Percentiles rank a stretch among this genome's conserved stretches.
These are phyloP conservation scores for Pristionchus exspectatus DNA, from an alignment of 2,888 invertebrate species.

Conservation along the genomic window DNA sequence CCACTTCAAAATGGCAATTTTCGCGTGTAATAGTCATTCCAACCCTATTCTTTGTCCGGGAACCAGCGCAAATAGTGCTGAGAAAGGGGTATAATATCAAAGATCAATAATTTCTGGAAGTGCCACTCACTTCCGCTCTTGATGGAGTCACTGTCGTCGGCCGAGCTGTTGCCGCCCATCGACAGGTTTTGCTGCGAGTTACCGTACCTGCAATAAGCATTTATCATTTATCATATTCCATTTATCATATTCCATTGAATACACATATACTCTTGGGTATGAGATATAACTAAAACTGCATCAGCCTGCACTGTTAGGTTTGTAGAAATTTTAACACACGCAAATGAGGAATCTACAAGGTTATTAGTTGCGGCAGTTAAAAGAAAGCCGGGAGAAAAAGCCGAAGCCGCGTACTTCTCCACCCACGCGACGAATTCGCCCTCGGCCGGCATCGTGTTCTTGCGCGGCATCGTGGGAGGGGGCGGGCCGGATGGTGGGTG, in stretches of 20 bases:
- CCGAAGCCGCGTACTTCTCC: conserved; percentile 54
- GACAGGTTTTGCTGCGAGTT: conserved; percentile 5
- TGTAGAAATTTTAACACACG: too few relatives aligned
- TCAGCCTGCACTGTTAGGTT: too few relatives aligned
- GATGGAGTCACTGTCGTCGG: conserved; percentile 51
- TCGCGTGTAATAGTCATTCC: too few relatives aligned
- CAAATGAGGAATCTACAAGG: too few relatives aligned
- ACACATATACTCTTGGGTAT: background rate
- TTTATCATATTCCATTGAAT: background rate
- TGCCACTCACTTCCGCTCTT: conserved; percentile 54
- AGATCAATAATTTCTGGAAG: background rate
- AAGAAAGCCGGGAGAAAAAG: background rate
- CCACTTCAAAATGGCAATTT: too few relatives aligned
- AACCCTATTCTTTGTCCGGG: too few relatives aligned
- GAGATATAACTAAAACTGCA: background rate
- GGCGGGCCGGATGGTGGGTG: background rate
- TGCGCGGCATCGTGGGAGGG: conserved; percentile 5
- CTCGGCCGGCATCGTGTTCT: conserved; percentile 4
- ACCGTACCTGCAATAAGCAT: conserved; percentile 31
- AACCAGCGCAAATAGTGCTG: too few relatives aligned
- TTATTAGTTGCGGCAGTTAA: too few relatives aligned
- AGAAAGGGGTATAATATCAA: background rate
- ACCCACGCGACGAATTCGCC: conserved; percentile 68
- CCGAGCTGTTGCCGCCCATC: conserved; percentile 39
- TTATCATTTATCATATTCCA: background rate